phyloP scores from a whole-genome alignment of 1,140 invertebrate species.

The Drosophila ercepeae region DNA sequence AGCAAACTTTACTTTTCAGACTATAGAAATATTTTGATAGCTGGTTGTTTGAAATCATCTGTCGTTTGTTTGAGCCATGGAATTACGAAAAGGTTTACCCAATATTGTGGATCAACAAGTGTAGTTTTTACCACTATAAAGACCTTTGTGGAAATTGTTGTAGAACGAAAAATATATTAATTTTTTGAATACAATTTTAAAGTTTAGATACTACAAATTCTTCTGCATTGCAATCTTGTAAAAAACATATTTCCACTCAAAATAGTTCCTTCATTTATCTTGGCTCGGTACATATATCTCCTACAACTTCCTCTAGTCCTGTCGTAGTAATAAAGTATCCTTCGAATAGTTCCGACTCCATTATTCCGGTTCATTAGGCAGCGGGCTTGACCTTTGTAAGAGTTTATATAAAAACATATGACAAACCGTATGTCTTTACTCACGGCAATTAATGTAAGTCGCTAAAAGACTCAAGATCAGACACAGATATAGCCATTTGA shows the following conservation, averaged over 20 bases:
- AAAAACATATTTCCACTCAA: constrained; percentile 16
- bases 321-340: constrained; percentile 12
- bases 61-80: background rate
- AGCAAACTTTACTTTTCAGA: background rate
- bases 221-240: background rate
- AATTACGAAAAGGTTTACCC: background rate
- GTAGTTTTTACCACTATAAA: background rate
- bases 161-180: too few species aligned
- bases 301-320: background rate
- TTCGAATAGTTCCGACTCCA: background rate
- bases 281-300: constrained; percentile 6
- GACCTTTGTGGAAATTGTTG: background rate
- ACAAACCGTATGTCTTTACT: background rate
- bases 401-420: too few species aligned
- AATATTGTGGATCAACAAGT: background rate
- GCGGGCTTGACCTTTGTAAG: background rate
- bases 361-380: background rate
- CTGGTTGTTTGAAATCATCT: background rate
- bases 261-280: background rate
- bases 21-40: constrained; percentile 10
- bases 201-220: background rate
- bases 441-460: constrained; percentile 10
- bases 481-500: constrained; percentile 29
- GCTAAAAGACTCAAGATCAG: constrained; percentile 28
- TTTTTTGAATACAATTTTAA: background rate